Base-by-base conservation (phyloP, 2,113 vertebrate species). In the Centropristis striata region DNA sequence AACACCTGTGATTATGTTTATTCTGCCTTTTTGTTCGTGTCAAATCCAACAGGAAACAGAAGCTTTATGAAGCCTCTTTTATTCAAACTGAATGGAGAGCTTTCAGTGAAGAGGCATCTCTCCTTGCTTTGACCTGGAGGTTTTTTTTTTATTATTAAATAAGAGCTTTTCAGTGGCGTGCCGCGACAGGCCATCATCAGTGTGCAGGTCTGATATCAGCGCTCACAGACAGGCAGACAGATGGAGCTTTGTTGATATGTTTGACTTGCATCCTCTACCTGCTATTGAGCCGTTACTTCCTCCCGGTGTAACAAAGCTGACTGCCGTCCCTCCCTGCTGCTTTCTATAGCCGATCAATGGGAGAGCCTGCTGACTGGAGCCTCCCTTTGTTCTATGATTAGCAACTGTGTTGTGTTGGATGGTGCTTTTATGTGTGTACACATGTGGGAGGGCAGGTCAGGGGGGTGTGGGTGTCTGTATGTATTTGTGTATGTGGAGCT, bases 371-470 rank as follows among this genome's bases (percentile, higher is more conserved):
- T 90, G 90, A 90, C 86, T 75, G 88, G 73, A 84, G 80, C 63
- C 71, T 83, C 80, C 81, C 70, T 92, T 91, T 93, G 87, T 93
- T 86, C 85, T 79, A 78, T 87, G 93, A 93, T 93, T 90, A 93
- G 82, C 88, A 49, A 47, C 74, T 58, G 83, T 59, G 78, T 78
- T 67, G 72, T 74, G 54, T 71, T 61, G 70, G 75, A 28, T 65
- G 81, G 51, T 42, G 75, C 84, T 88, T 91, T 86, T 83, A 74
- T 89, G 84, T 81, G 47, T 57, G 68, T 28, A 57, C 57, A 78
- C 32, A 71, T 75, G 83, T 75, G 70, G 73, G 86, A 81, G 80
- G 80, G 68, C 72, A 59, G 68, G 67, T 78, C 69, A 67, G 57
- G 78, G 80, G 79, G 54, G 47, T 71, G 57, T 81, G 79, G 47